Evolutionary conservation across 2,888 invertebrate species (phyloP).

Genomic region (Archips crataeganus): DNA sequence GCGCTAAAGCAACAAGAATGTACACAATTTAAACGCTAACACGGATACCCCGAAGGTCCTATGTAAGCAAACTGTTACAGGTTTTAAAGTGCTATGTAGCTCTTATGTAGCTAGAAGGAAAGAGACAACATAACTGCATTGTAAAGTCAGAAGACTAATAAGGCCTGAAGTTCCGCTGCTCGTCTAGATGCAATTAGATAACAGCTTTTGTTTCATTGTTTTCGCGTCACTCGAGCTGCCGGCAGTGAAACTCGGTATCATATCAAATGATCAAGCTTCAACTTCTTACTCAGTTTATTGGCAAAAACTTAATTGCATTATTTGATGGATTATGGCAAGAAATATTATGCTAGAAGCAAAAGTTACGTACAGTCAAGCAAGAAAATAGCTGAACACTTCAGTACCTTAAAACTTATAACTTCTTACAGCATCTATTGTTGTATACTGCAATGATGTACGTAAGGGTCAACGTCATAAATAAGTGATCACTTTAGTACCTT

Average conservation of each 20-base stretch:
- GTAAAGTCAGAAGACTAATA: conserved; percentile 25
- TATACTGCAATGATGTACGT: too few species aligned
- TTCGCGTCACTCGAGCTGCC: conserved; percentile 59
- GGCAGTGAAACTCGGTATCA: conserved; percentile 65
- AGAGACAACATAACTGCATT: conserved; percentile 21
- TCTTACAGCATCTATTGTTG: too few species aligned
- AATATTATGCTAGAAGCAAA: background rate
- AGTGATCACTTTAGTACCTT: too few species aligned
- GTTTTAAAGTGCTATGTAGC: conserved; percentile 3
- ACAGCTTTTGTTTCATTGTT: conserved; percentile 64
- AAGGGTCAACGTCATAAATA: too few species aligned
- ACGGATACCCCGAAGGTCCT: conserved; percentile 18
- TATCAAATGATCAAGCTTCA: conserved; percentile 38
- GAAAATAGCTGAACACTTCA: too few species aligned
- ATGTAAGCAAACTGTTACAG: conserved; percentile 16
- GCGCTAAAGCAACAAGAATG: conserved; percentile 17
- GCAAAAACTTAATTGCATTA: conserved; percentile 29
- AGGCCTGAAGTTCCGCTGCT: conserved; percentile 54
- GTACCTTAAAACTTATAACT: too few species aligned
- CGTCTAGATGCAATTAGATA: conserved; percentile 68
- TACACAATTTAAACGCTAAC: conserved; percentile 25
- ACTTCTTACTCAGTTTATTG: conserved; percentile 7
- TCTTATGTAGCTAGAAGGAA: conserved; percentile 15
- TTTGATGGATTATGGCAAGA: conserved; percentile 10
- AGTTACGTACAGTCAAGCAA: too few species aligned